phyloP scores from a whole-genome alignment of 2,113 vertebrate species.

The Stomatorhinus ivindoensis region DNA sequence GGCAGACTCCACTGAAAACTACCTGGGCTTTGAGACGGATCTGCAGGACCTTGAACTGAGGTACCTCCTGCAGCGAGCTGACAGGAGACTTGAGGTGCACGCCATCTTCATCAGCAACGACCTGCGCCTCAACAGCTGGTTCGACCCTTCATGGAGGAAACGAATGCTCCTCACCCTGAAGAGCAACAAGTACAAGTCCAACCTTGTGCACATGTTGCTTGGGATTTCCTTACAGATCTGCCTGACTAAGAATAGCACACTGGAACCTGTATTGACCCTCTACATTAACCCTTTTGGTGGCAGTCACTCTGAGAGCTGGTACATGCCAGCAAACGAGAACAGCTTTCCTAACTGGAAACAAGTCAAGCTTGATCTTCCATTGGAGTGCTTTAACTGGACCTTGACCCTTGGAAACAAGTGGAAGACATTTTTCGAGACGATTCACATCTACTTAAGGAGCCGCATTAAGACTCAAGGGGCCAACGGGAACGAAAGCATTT shows the following conservation, averaged over 20 bases:
- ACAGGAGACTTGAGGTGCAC: conserved; percentile 85
- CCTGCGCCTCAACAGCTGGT: conserved; percentile 97
- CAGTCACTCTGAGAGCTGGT: conserved; percentile 97
- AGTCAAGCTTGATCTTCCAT: conserved; percentile 82
- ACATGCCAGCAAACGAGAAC: conserved; percentile 84
- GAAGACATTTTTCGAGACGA: conserved; percentile 97
- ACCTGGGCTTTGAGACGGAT: conserved; percentile 91
- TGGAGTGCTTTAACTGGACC: conserved; percentile 95
- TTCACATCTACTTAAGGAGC: conserved; percentile 91
- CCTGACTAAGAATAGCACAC: conserved; percentile 93
- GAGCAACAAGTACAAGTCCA: conserved; percentile 97
- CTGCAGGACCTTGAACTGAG: conserved; percentile 88
- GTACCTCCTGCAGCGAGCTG: conserved; percentile 81
- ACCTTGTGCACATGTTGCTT: conserved; percentile 91
- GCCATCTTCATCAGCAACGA: conserved; percentile 98
- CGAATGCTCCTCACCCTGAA: conserved; percentile 91
- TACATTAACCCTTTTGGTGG: conserved; percentile 94
- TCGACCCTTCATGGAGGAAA: conserved; percentile 93
- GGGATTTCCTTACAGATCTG: conserved; percentile 92
- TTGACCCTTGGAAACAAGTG: conserved; percentile 91
- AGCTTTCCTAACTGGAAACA: conserved; percentile 89
- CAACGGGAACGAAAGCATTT: conserved; percentile 75
- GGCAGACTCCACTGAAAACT: conserved; percentile 89
- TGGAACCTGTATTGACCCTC: conserved; percentile 86
- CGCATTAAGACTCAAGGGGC: conserved; percentile 75